Conservation (phyloP, 2,797 vertebrate species). For the Epinephelus awoara region DNA sequence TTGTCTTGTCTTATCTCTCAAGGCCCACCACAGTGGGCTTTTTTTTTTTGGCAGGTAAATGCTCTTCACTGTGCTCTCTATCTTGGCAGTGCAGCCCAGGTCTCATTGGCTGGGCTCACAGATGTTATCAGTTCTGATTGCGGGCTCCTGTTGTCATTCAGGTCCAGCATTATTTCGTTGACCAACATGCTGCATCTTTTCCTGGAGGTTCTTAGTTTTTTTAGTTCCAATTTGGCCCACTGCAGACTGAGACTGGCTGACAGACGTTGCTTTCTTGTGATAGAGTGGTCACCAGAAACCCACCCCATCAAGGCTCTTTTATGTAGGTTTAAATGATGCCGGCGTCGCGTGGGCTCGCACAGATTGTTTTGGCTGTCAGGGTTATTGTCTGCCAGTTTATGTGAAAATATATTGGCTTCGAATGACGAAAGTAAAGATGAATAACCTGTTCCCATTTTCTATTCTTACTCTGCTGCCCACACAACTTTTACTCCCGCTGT, state of each 20-base stretch:
- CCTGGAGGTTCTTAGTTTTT: constrained; percentile 29
- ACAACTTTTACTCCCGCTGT: constrained; percentile 45
- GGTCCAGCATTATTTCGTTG: constrained; percentile 51
- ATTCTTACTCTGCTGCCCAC: constrained; percentile 64
- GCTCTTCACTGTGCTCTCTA: constrained; percentile 55
- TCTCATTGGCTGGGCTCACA: constrained; percentile 47
- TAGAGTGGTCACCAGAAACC: constrained; percentile 43
- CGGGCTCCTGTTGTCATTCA: constrained; percentile 59
- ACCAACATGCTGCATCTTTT: constrained; percentile 43
- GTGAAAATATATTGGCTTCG: constrained; percentile 63
- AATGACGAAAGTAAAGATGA: constrained; percentile 67
- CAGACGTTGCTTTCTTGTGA: constrained; percentile 43
- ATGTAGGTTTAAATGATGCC: constrained; percentile 64
- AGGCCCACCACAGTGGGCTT: constrained; percentile 11
- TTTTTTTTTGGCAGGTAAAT: constrained; percentile 64
- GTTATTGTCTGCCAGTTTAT: constrained; percentile 71
- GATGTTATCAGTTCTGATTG: constrained; percentile 61
- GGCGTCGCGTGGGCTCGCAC: constrained; percentile 50
- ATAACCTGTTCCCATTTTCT: constrained; percentile 66
- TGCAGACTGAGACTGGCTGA: constrained; percentile 27
- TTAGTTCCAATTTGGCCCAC: constrained; percentile 28
- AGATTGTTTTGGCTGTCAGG: constrained; percentile 75
- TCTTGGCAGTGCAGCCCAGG: constrained; percentile 56
- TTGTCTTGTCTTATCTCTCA: constrained; percentile 67
- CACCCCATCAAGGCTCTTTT: constrained; percentile 45